A percentile compares a stretch with the other conserved stretches of the same genome.
These are phyloP conservation scores for Wasmannia auropunctata DNA, from an alignment of 1,140 invertebrate species.

Conservation along the genomic window DNA sequence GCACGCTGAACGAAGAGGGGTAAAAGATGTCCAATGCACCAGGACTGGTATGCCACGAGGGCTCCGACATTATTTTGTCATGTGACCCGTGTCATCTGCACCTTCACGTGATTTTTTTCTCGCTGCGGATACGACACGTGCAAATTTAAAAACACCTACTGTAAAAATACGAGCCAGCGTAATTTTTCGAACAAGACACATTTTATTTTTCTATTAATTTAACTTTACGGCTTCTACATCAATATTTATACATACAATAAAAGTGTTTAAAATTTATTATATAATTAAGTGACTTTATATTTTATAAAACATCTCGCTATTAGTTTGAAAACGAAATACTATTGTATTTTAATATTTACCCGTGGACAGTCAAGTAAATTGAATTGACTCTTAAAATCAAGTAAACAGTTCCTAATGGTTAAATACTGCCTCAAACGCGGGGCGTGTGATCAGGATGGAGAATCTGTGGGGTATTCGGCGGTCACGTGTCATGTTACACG, in stretches of 20 bases:
- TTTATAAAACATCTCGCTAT: neutral
- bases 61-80: conserved; percentile 80
- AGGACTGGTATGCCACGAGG: conserved; percentile 53
- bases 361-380: neutral
- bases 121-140: conserved; percentile 42
- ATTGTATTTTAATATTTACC: conserved; percentile 31
- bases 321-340: neutral
- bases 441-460: conserved; percentile 49
- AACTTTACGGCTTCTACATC: neutral
- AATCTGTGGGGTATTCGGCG: conserved; percentile 69
- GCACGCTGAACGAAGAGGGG: neutral
- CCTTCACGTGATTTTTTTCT: conserved; percentile 73
- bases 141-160: neutral
- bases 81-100: conserved; percentile 83
- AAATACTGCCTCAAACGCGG: conserved; percentile 74
- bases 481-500: conserved; percentile 83
- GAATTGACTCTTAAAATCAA: conserved; percentile 81
- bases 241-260: neutral
- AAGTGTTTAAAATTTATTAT: neutral
- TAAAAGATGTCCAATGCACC: conserved; percentile 37
- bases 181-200: neutral
- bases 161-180: neutral
- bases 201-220: neutral
- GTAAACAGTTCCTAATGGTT: conserved; percentile 81
- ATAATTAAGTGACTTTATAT: neutral